Base-by-base conservation (phyloP, 2,888 invertebrate species). In the Harpalus rubripes region DNA sequence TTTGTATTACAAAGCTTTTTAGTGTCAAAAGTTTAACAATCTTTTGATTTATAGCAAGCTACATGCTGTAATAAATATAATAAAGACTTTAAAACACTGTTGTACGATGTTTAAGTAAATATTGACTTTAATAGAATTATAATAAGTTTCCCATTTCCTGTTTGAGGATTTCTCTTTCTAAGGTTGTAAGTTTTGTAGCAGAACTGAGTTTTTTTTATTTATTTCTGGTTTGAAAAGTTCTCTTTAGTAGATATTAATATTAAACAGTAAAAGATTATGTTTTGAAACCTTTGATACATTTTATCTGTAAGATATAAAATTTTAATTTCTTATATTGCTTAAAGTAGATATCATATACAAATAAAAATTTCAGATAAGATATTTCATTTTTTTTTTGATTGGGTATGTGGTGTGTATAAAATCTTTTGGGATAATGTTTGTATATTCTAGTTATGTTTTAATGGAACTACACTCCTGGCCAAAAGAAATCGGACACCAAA, bases 111-210 rank as follows among this genome's bases (percentile, higher is more conserved):
- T 32, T 68, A 32, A 68, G 68, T 68, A 68, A 68, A 68, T 68
- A 68, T 68, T 68, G 68, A 68, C 68, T 68, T n/a, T 68, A 68
- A 68, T 68, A 68, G 39, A 68, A 68, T 68, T 68, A 68, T 68
- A 68, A 68, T 68, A 32, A 65, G 32, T 39, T 26, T 68, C 68
- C 68, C 10, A 39, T 68, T 68, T 68, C 68, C 68, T 39, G 68
- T 68, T 32, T 32, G 8, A 68, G 39, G 68, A 68, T 26, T 59
- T 68, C 39, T 39, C 26, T 15, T 39, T 32, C 68, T 65, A 65
- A 32, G 65, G 6, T 68, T 68, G 15, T 32, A 68, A 15, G 12
- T 39, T 68, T n/a, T 68, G 39, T 68, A 15, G 12, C 63, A 63
- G 12, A 52, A 52, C 44, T 10, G 44, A 52, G 44, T 7, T 52